Evolutionary conservation across 1,140 invertebrate species (phyloP), one percentile per base, ranked within the genome.

Genomic region (silkworm (Bombyx mori)): DNA sequence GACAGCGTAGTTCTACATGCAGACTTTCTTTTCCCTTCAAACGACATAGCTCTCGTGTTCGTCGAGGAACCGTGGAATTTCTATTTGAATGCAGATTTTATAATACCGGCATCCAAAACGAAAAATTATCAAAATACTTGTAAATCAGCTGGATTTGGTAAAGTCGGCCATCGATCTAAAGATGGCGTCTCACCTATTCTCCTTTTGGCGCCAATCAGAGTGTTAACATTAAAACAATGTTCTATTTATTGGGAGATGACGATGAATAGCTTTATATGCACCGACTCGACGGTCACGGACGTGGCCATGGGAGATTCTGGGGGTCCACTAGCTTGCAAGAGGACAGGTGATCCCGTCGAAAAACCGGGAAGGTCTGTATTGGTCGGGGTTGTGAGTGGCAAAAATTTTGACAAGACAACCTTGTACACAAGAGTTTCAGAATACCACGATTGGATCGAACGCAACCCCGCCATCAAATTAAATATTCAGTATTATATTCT

Each of bases 261-360:
- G 54, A 85, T 85, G 82, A 68, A 73, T 58, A 62, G 55, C 0
- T 82, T 72, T 48, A 61, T 85, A 48, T 85, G 82, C 61, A 72
- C 77, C 1, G 60, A 72, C 57, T 72, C 79, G 0, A 54, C 62
- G 1, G 8, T 73, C 0, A 58, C 69, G 2, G 82, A 82, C 56
- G 74, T 82, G 0, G 62, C 71, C 6, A 61, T 56, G 18, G 79
- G 82, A 1, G 82, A 82, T 48, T 81, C 82, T 7, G 79, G 79
- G 0, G 78, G 82, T 1, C 82, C 82, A 10, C 58, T 85, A 42
- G 63, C 61, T 2, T 85, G 82, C 46, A 62, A 44, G 1, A 57
- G 55, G 7, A 79, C 76, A 1, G 12, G 54, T 7, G 77, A 81
- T 42, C 65, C 71, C 0, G 61, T 35, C 3, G 73, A 79, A 22